Evolutionary conservation across 2,113 vertebrate species (phyloP).

Genomic region (Pteruthius melanotis): DNA sequence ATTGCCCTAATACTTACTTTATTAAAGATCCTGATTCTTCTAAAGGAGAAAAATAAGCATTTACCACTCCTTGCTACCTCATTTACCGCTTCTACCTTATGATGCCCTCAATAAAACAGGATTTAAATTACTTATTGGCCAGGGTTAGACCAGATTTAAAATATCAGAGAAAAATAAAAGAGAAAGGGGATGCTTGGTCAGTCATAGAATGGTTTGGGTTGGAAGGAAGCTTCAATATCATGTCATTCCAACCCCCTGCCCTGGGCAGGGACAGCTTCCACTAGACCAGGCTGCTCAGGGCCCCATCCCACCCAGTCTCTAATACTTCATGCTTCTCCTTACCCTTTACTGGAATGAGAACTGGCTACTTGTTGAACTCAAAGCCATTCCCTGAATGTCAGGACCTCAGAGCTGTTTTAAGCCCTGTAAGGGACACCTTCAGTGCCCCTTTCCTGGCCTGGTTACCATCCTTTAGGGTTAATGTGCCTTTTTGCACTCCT

Average conservation of each 20-base stretch:
- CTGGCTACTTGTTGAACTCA: background rate
- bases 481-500: background rate
- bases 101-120: background rate
- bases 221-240: background rate
- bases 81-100: background rate
- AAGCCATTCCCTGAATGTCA: background rate
- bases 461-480: background rate
- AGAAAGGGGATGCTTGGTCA: background rate
- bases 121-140: background rate
- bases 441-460: background rate
- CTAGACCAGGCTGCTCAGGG: background rate
- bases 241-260: background rate
- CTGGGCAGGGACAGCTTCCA: background rate
- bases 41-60: background rate
- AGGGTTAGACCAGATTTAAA: background rate
- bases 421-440: background rate
- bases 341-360: accelerated
- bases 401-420: background rate
- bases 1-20: constrained; percentile 11
- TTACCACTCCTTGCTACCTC: background rate
- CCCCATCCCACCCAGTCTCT: background rate
- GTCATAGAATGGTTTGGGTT: background rate
- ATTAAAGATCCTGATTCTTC: constrained; percentile 19
- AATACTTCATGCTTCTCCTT: background rate
- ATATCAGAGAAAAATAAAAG: background rate